Conservation (phyloP, 2,113 vertebrate species). For the Stigmatopora argus region DNA sequence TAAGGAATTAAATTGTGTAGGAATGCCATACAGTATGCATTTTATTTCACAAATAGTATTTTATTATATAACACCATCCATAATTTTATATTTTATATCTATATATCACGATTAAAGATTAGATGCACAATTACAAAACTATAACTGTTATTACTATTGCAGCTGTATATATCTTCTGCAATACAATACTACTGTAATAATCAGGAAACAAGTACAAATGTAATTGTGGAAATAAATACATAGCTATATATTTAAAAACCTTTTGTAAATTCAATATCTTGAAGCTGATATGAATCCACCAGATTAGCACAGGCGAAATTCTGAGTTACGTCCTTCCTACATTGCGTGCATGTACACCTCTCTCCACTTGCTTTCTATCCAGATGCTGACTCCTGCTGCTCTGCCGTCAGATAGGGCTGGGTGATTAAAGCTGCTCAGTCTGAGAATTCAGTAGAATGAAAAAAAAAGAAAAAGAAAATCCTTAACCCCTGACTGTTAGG, state of each 20-base stretch:
- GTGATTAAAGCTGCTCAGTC: constrained; percentile 17
- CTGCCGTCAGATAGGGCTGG: constrained; percentile 38
- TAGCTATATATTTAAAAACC: background rate
- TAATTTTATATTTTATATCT: background rate
- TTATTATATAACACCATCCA: background rate
- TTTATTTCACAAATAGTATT: background rate
- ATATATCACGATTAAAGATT: background rate
- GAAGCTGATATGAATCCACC: background rate
- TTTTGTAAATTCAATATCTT: background rate
- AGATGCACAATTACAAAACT: background rate
- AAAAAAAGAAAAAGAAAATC: constrained; percentile 10
- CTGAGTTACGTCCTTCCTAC: background rate
- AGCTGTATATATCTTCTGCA: background rate
- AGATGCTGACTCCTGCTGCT: constrained; percentile 36
- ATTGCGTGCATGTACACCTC: background rate
- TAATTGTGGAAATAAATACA: background rate
- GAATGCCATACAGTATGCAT: background rate
- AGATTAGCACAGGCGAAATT: background rate
- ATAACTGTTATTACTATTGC: too few species aligned
- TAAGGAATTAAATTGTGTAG: background rate
- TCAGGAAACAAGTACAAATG: background rate
- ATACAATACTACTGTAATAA: background rate
- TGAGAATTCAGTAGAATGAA: constrained; percentile 29
- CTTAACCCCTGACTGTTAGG: constrained; percentile 11
- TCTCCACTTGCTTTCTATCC: constrained; percentile 19